phyloP scores from a whole-genome alignment of 1,140 invertebrate genomes.

The Diplogasteroides magnus region DNA sequence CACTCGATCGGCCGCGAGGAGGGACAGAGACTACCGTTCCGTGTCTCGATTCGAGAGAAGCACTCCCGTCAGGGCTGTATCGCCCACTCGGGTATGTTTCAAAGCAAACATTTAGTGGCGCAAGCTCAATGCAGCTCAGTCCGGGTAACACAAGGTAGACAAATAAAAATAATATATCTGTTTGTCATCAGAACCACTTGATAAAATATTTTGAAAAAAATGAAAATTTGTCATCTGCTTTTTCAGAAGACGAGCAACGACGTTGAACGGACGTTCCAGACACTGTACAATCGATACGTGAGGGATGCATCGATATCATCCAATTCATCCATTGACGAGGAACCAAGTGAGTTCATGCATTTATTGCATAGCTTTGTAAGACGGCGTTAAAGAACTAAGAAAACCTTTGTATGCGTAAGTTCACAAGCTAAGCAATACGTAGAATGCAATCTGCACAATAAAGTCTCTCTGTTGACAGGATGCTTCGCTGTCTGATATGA shows the following conservation, averaged over 20 bases:
- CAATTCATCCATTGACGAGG: no score
- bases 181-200: no score
- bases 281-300: constrained; percentile 29
- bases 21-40: not conserved
- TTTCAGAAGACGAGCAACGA: constrained; percentile 18
- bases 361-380: constrained; percentile 4
- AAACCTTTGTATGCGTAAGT: no score
- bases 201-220: not conserved
- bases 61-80: constrained; percentile 1
- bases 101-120: no score
- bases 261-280: constrained; percentile 24
- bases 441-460: no score
- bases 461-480: constrained; percentile 1
- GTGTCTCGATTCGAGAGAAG: not conserved
- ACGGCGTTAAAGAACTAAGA: not conserved
- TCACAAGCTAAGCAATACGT: no score
- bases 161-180: no score
- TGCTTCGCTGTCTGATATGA: no score
- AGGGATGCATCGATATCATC: no score
- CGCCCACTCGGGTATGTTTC: not conserved
- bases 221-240: not conserved
- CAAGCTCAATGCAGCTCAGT: no score
- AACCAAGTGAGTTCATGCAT: no score
- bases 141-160: no score
- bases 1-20: constrained; percentile 1